Conservation (phyloP, 2,797 vertebrate species). For the Sebastes vulpes region DNA sequence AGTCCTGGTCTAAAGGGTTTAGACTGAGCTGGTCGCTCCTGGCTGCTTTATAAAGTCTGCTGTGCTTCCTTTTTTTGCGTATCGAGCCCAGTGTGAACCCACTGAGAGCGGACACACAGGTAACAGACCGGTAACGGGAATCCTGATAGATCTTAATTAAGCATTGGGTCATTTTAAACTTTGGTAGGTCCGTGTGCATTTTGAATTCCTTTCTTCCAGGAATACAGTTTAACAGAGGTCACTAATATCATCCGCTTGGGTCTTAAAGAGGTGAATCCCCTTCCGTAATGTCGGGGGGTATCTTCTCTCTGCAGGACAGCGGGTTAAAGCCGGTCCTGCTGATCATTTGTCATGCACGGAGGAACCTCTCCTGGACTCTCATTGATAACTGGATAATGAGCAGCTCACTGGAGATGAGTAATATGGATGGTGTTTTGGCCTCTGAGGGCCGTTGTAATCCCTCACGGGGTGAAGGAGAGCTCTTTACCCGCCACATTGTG, state of each 20-base stretch:
- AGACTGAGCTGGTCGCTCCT: neutral
- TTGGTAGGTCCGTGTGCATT: neutral
- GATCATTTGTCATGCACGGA: slow-evolving; percentile 36
- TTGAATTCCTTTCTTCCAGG: neutral
- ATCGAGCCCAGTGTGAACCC: neutral
- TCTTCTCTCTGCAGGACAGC: neutral
- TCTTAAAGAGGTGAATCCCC: slow-evolving; percentile 3
- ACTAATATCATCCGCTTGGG: neutral
- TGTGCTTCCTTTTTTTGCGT: neutral
- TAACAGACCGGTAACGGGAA: neutral
- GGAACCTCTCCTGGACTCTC: slow-evolving; percentile 23
- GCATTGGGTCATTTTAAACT: neutral
- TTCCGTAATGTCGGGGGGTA: neutral
- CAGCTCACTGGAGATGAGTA: slow-evolving; percentile 32
- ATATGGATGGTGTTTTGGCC: slow-evolving; percentile 52
- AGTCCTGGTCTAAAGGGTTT: neutral
- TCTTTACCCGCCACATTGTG: slow-evolving; percentile 8
- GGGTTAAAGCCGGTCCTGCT: neutral
- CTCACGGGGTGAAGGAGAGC: slow-evolving; percentile 29
- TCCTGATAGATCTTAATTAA: neutral
- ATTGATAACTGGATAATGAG: slow-evolving; percentile 64
- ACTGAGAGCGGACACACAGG: neutral
- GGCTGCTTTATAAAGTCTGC: neutral
- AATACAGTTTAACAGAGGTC: neutral
- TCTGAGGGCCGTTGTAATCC: slow-evolving; percentile 34